Conservation (phyloP, 2,888 invertebrate species). For the Brassicogethes aeneus region DNA sequence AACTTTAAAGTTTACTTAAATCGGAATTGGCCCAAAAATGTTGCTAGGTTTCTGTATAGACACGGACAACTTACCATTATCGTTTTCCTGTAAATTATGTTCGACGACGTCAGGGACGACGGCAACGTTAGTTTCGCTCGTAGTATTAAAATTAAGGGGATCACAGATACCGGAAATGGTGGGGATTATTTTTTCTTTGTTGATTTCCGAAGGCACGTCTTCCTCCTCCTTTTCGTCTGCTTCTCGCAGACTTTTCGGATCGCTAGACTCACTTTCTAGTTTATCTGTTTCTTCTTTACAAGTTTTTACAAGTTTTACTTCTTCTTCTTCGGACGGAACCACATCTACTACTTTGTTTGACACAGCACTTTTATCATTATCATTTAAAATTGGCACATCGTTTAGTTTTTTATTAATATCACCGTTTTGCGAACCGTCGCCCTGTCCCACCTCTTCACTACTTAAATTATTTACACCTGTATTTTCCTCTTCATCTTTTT, state of each 20-base stretch:
- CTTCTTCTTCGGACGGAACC: constrained; percentile 38
- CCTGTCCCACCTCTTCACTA: no score
- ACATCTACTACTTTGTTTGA: constrained; percentile 40
- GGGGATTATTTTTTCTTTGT: constrained; percentile 45
- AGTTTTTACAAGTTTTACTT: no score
- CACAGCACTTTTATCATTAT: constrained; percentile 40
- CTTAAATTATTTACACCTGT: no score
- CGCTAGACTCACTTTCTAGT: constrained; percentile 3
- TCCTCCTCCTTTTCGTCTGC: constrained; percentile 4
- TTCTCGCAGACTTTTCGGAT: no score
- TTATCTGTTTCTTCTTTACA: background rate
- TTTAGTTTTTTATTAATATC: constrained; percentile 26
- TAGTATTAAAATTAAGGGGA: constrained; percentile 46
- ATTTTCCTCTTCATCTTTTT: constrained; percentile 19
- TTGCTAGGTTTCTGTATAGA: no score
- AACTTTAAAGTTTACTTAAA: no score
- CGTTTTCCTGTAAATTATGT: no score
- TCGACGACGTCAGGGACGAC: constrained; percentile 7
- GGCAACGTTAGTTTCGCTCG: constrained; percentile 17
- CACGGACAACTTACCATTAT: no score
- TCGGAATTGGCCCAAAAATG: no score
- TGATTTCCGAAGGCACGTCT: constrained; percentile 21
- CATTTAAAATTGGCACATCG: constrained; percentile 33
- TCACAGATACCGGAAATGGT: constrained; percentile 68
- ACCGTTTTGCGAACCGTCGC: constrained; percentile 4